A percentile compares a stretch with the other conserved stretches of the same genome.
These are phyloP conservation scores for Chamaea fasciata DNA, from an alignment of 2,113 vertebrate species.

Conservation along the genomic window DNA sequence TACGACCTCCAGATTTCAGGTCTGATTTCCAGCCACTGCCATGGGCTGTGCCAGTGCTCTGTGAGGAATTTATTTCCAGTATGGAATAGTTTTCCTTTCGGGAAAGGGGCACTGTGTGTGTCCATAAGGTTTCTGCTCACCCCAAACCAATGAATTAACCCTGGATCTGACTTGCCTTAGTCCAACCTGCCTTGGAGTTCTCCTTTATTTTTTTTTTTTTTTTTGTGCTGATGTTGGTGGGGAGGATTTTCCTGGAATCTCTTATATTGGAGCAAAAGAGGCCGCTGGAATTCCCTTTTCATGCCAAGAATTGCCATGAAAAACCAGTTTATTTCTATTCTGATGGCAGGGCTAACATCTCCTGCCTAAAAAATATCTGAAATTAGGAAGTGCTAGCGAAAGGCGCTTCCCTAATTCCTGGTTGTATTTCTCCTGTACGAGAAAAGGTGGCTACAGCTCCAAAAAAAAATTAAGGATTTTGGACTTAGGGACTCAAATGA, in stretches of 20 bases:
- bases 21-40: not conserved
- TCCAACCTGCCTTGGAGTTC: not conserved
- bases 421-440: not conserved
- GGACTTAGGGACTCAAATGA: not conserved
- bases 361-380: not conserved
- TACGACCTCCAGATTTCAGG: not conserved
- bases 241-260: not conserved
- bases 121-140: not conserved
- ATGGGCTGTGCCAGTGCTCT: not conserved
- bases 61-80: not conserved
- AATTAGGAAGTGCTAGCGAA: not conserved
- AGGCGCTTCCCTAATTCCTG: not conserved
- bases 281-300: not conserved
- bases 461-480: not conserved
- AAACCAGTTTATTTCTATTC: not conserved
- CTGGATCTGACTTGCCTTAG: not conserved
- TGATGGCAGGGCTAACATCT: not conserved
- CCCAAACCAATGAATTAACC: not conserved
- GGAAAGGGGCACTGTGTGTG: accelerated
- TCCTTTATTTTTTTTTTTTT: not conserved
- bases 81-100: not conserved
- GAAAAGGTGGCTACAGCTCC: not conserved
- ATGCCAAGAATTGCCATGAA: not conserved
- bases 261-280: accelerated
- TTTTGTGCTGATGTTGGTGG: not conserved